These are phyloP conservation scores for Pocillopora damicornis DNA, from an alignment of 64 coral and sea anemone species.

Conservation along the genomic window DNA sequence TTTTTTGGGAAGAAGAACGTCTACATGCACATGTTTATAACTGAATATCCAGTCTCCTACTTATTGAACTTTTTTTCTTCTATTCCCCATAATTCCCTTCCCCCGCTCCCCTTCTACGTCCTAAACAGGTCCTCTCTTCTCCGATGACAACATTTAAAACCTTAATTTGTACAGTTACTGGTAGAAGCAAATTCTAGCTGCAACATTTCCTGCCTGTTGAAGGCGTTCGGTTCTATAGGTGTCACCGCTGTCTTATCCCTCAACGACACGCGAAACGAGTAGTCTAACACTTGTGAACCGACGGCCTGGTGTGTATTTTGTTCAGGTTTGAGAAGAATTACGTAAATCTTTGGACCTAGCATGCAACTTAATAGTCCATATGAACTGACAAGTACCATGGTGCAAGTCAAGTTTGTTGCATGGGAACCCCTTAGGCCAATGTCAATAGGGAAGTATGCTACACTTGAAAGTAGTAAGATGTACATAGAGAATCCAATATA, in stretches of 20 bases:
- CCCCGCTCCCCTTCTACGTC: too few species aligned
- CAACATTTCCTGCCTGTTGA: too few species aligned
- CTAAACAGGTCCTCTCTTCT: too few species aligned
- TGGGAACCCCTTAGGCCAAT: constrained; percentile 5
- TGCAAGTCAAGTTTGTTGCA: neutral
- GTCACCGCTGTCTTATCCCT: neutral
- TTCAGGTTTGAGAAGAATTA: constrained; percentile 41
- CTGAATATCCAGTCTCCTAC: too few species aligned
- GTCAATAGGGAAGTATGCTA: constrained; percentile 34
- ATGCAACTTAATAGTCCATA: constrained; percentile 49
- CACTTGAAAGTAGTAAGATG: constrained; percentile 16
- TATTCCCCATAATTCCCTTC: too few species aligned
- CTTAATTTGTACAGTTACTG: too few species aligned
- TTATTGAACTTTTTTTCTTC: too few species aligned
- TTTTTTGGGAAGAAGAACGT: too few species aligned
- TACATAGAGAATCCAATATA: constrained; percentile 43
- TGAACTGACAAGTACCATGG: neutral
- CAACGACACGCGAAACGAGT: neutral
- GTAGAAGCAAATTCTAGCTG: too few species aligned
- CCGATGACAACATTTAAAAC: too few species aligned
- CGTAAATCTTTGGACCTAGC: constrained; percentile 56
- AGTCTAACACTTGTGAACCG: constrained; percentile 1
- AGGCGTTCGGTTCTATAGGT: too few species aligned
- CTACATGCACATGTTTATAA: too few species aligned
- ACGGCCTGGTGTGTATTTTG: constrained; percentile 29